Base-by-base conservation (phyloP, 2,113 vertebrate species). In the Lampris incognitus region DNA sequence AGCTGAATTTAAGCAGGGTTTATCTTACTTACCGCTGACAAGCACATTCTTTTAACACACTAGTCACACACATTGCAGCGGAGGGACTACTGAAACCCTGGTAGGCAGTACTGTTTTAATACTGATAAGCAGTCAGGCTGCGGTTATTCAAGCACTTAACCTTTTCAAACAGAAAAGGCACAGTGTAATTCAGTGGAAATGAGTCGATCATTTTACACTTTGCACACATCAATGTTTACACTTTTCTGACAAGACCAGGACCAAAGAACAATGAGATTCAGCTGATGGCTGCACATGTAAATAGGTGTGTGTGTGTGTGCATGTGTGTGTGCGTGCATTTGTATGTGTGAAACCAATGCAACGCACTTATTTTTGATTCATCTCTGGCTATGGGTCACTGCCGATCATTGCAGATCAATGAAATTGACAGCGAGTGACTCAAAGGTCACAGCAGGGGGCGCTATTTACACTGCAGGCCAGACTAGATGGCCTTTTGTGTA, bases 171-270 rank as follows among this genome's bases (percentile, higher is more conserved):
- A 76, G 66, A 66, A 66, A 74, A 58, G 40, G 39, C 46, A 65
- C 55, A 69, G 49, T 65, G 69, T 76, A 65, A 72, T 69, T 60
- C 38, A 46, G 41, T 40, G 70, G 76, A 78, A 85, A 80, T 78
- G 64, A 84, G 55, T 61, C 69, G 62, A 67, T 78, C 48, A 67
- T 74, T 82, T 24, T 78, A 76, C 80, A 81, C 74, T 74, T 69
- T 82, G 78, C 78, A 57, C 70, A 81, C 68, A 85, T 56, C 68
- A 68, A 60, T 74, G 74, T 81, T 87, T 79, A 76, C 81, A 76
- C 74, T 78, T 54, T 46, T 44, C 63, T 74, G 72, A 74, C 61
- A 76, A 70, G 54, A 80, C 68, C 2, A 4, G 57, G 64, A 1
- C 39, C 67, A 72, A 66, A 55, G 60, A 71, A 69, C 51, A 54